Base-by-base conservation (phyloP, 2,888 invertebrate species). In the Oligia latruncula region DNA sequence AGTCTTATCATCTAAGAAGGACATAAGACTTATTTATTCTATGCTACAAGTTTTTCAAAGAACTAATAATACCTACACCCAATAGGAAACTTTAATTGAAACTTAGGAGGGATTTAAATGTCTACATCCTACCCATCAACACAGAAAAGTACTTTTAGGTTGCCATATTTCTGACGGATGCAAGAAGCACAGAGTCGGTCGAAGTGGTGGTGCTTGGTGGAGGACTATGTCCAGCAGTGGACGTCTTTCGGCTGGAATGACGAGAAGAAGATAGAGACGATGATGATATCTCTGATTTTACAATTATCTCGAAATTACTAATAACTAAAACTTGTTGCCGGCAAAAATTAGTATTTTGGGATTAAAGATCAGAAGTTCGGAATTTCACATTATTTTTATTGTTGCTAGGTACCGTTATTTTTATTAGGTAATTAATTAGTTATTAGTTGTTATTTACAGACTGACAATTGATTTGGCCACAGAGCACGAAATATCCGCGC, bases 1-100 rank as follows among this genome's bases (percentile, higher is more conserved):
- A 55, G 58, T 79, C 70, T 79, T 79, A 79, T n/a, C 3, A 58
- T 52, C 35, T 82, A 84, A 71, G 29, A 70, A 78, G 60, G 52
- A 62, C 68, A 71, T 82, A 82, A 71, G 84, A 80, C 60, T 70
- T 29, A 60, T 17, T 64, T 20, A 15, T 52, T 49, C 49, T 43
- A 55, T 40, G 17, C 64, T 71, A 66, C 58, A 15, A 64, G 2
- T 74, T 55, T 74, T 66, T 49, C 13, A 70, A 74, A 49, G 15
- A 65, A 71, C 17, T 49, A 71, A 49, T 55, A 58, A 43, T 68
- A 65, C 52, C 29, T 20, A 55, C 35, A 62, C 43, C 55, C 62
- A 58, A n/a, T n/a, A 40, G 64, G 64, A 64, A 71, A 58, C 9
- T 68, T 4, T 35, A n/a, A 58, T n/a, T 20, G 6, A 71, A 71